These are phyloP conservation scores for Nomada ferruginata DNA, from an alignment of 2,888 invertebrate species.

Conservation along the genomic window DNA sequence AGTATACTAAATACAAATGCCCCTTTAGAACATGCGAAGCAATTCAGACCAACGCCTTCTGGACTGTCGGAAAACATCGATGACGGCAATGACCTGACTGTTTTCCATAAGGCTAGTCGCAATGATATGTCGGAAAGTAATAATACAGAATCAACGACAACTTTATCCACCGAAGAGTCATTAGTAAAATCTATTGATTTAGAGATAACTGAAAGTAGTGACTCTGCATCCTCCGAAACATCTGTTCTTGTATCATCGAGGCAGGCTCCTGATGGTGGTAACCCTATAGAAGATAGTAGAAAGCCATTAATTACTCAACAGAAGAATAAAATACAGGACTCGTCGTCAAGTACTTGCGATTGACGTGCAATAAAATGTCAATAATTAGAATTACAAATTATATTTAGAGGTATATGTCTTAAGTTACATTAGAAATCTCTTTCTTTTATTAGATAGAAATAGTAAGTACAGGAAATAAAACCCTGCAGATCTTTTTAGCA, in stretches of 20 bases:
- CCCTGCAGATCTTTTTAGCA: background rate
- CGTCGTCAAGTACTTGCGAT: slow-evolving; percentile 66
- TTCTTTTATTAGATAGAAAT: background rate
- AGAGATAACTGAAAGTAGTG: slow-evolving; percentile 66
- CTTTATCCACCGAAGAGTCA: slow-evolving; percentile 65
- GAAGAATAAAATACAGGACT: slow-evolving; percentile 58
- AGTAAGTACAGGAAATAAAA: background rate
- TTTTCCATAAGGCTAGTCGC: slow-evolving; percentile 72
- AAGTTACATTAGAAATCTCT: background rate
- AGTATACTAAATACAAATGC: slow-evolving; percentile 64
- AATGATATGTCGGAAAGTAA: slow-evolving; percentile 73
- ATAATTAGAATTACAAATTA: slow-evolving; percentile 17
- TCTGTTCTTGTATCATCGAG: slow-evolving; percentile 77
- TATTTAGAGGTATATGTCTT: slow-evolving; percentile 11
- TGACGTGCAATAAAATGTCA: slow-evolving; percentile 14
- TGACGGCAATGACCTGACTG: slow-evolving; percentile 74
- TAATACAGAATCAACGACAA: slow-evolving; percentile 70
- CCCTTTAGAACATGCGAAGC: slow-evolving; percentile 49
- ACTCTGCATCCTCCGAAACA: slow-evolving; percentile 71
- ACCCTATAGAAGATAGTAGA: slow-evolving; percentile 78
- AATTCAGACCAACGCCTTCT: slow-evolving; percentile 72
- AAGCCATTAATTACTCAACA: slow-evolving; percentile 54
- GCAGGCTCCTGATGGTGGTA: slow-evolving; percentile 82
- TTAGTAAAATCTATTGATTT: slow-evolving; percentile 57
- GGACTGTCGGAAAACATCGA: slow-evolving; percentile 75